Evolutionary conservation across 2,113 vertebrate species (phyloP), one percentile per base, ranked within the genome.

Genomic region (Eleginops maclovinus): DNA sequence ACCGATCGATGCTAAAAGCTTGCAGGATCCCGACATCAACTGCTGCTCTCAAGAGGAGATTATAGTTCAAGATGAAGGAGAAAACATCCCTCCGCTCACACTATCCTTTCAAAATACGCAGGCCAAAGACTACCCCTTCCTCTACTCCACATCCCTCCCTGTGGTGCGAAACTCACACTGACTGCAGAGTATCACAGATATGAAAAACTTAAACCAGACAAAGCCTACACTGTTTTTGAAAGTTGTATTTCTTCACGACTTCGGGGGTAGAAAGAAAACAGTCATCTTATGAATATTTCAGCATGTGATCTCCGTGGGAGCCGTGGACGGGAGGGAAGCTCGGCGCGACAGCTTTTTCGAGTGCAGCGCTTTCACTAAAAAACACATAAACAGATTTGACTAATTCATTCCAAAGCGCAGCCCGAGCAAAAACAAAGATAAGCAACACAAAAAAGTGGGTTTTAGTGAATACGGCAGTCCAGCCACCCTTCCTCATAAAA

Each of bases 241-340:
- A 85, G 72, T 67, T 41, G 68, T 72, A 63, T 13, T 44, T 65
- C 56, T 66, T 70, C 50, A 19, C 1, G 46, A 50, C 51, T 84
- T 71, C 28, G 31, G 82, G 72, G 83, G 62, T 14, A 62, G 53
- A 70, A 69, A 75, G 82, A 84, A 87, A 87, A 83, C 83, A 84
- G 82, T 79, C 69, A 78, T 66, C 82, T 92, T 78, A 92, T 92
- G 79, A 94, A 94, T 94, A 94, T 94, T 93, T 92, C 87, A 91
- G 60, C 66, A 79, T 85, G 66, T 78, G 87, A 89, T 89, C 89
- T 84, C 88, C 43, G 72, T 83, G 92, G 90, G 90, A 91, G 81
- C 84, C 56, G 53, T 74, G 87, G 79, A 84, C 68, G 71, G 31
- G 31, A 7, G 31, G 17, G 16, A 51, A 22, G 83, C 77, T 86